A percentile compares a stretch with the other conserved stretches of the same genome.
Conservation (phyloP, 2,113 vertebrate species). For the Gymnarchus niloticus region DNA sequence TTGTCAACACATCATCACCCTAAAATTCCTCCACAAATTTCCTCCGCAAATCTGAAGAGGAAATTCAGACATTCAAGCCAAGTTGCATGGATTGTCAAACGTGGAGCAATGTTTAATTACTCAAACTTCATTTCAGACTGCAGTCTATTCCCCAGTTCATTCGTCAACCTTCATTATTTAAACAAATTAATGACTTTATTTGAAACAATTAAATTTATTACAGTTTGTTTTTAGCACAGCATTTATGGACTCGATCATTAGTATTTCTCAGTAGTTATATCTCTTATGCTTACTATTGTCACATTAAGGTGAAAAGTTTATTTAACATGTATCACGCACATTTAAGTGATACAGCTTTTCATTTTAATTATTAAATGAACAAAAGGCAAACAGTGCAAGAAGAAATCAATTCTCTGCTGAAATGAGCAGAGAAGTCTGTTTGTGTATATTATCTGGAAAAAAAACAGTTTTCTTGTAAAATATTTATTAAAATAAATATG, state of each 20-base stretch:
- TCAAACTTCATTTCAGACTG: background rate
- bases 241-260: background rate
- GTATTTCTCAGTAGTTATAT: background rate
- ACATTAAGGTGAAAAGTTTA: background rate
- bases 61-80: background rate
- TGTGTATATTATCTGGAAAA: background rate
- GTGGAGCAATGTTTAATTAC: background rate
- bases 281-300: background rate
- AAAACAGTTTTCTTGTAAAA: background rate
- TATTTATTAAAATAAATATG: background rate
- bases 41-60: background rate
- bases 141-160: background rate
- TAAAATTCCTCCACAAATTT: background rate
- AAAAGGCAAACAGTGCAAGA: background rate
- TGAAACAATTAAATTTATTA: background rate
- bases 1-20: background rate
- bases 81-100: too few relatives aligned
- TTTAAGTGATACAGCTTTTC: background rate
- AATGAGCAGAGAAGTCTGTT: background rate
- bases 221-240: background rate
- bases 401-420: background rate
- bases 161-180: background rate
- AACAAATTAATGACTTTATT: slow-evolving; percentile 1
- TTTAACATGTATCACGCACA: background rate
- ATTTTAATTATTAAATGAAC: background rate